Evolutionary conservation across 2,113 vertebrate species (phyloP).

Genomic region (Accipiter virgatus): DNA sequence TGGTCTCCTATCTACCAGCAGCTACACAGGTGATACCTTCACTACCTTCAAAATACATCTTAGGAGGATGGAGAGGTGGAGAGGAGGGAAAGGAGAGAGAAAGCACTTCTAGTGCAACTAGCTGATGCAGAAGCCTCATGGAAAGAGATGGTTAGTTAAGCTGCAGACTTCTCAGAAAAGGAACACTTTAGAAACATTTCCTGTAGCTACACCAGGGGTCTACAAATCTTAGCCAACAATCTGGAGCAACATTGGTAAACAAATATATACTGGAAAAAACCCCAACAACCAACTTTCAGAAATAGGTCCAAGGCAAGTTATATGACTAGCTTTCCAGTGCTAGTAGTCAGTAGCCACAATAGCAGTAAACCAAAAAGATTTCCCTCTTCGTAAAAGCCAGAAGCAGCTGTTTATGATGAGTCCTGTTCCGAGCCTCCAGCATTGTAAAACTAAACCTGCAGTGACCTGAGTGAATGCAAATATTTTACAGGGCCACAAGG

Average conservation of each 20-base stretch:
- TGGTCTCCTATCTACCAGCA: neutral
- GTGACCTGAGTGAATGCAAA: conserved; percentile 6
- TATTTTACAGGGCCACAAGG: conserved; percentile 23
- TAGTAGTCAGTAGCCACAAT: conserved; percentile 52
- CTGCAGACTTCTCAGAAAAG: conserved; percentile 45
- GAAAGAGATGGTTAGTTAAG: conserved; percentile 35
- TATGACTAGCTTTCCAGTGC: conserved; percentile 36
- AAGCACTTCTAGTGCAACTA: neutral
- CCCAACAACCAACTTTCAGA: neutral
- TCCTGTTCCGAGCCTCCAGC: conserved; percentile 27
- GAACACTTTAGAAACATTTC: conserved; percentile 51
- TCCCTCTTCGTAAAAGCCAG: conserved; percentile 36
- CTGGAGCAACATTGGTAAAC: conserved; percentile 36
- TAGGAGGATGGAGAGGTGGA: neutral
- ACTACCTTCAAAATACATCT: neutral
- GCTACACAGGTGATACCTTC: neutral
- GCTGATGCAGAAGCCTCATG: neutral
- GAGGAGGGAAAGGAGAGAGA: neutral
- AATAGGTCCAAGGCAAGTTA: conserved; percentile 42
- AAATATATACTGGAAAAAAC: neutral
- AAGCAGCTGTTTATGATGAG: conserved; percentile 63
- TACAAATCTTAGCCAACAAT: conserved; percentile 49
- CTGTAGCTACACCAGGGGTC: conserved; percentile 49
- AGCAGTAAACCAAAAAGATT: conserved; percentile 51
- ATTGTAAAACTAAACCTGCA: conserved; percentile 44